These are phyloP conservation scores for Frankliniella intonsa DNA, from an alignment of 2,888 invertebrate species.

Conservation along the genomic window DNA sequence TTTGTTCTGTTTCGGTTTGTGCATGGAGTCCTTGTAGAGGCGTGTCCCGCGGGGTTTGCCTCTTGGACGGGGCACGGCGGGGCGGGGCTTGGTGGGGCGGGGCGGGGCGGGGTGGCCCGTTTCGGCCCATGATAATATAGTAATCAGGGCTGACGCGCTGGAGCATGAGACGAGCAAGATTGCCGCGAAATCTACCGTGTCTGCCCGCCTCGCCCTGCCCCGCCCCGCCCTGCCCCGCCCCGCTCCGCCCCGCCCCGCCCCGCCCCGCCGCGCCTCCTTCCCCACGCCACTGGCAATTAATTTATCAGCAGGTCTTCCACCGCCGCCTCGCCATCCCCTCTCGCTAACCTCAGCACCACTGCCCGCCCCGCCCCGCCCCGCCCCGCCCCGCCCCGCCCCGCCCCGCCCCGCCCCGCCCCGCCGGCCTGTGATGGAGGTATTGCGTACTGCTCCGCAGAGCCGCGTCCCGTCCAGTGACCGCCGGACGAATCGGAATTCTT, in stretches of 20 bases:
- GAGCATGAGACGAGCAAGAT: not conserved
- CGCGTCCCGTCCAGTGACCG: too few species aligned
- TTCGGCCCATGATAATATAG: not conserved
- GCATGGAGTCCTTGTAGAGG: too few species aligned
- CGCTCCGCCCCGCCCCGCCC: not conserved
- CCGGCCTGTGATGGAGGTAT: too few species aligned
- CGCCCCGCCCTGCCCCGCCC: not conserved
- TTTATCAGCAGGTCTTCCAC: not conserved
- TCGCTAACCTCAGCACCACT: not conserved
- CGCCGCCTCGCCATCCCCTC: not conserved
- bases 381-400: too few species aligned
- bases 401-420: too few species aligned
- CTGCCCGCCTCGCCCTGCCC: not conserved
- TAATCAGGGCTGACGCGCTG: not conserved
- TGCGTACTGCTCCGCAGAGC: too few species aligned
- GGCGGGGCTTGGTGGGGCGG: not conserved
- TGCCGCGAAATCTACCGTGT: slow-evolving; percentile 6
- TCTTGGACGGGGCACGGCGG: not conserved
- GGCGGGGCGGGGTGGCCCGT: not conserved
- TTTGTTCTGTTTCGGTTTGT: too few species aligned
- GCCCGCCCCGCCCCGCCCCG: too few species aligned
- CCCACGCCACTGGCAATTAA: not conserved
- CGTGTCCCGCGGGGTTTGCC: too few species aligned
- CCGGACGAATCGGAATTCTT: too few species aligned
- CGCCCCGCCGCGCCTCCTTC: not conserved